These are phyloP conservation scores for Pogonomyrmex californicus DNA, from an alignment of 1,140 invertebrate genomes.

Conservation along the genomic window DNA sequence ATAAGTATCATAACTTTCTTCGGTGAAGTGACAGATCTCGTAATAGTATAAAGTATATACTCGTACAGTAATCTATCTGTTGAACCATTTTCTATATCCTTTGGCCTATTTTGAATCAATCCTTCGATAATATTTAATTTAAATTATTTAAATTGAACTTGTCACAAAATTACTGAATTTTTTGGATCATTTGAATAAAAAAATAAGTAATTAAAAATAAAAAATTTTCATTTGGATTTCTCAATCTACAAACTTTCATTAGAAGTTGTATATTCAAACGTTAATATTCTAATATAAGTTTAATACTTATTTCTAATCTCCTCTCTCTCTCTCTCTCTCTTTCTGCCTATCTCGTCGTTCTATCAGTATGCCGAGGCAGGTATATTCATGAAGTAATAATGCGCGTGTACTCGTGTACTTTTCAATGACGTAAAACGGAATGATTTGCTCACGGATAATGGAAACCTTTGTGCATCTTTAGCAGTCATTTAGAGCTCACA, in stretches of 20 bases:
- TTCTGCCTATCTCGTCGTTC: neutral
- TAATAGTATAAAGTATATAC: constrained; percentile 23
- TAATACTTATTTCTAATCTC: neutral
- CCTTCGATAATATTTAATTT: neutral
- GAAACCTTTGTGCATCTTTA: constrained; percentile 71
- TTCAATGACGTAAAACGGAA: constrained; percentile 50
- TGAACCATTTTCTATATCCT: neutral
- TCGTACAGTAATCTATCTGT: neutral
- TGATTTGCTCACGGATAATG: constrained; percentile 67
- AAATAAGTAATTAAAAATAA: neutral
- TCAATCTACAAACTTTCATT: neutral
- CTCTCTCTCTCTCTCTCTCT: too few species aligned
- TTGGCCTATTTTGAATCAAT: neutral
- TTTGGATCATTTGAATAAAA: neutral
- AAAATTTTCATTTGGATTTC: neutral
- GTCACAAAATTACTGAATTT: neutral
- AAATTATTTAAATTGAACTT: constrained; percentile 9
- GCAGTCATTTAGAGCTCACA: constrained; percentile 34
- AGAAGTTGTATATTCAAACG: neutral
- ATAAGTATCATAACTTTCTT: constrained; percentile 24
- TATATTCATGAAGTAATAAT: neutral
- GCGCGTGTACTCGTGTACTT: neutral
- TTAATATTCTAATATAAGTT: constrained; percentile 18
- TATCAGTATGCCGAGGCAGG: neutral
- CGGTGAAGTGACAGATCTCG: neutral